Evolutionary conservation across 2,888 invertebrate genomes (phyloP).

Genomic region (Punctoribates punctum): DNA sequence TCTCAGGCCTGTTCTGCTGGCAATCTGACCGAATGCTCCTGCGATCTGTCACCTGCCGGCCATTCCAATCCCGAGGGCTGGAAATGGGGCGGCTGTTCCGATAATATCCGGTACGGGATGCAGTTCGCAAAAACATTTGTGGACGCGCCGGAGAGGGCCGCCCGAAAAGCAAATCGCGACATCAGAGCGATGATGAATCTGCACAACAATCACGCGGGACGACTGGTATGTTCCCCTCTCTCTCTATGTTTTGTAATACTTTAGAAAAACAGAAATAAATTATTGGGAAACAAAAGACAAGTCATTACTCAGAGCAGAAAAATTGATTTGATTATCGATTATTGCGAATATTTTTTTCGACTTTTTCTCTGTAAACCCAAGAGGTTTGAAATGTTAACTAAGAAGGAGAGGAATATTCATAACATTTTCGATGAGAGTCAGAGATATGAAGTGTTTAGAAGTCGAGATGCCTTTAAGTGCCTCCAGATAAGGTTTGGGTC

Average conservation of each 20-base stretch:
- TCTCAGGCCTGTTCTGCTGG: constrained; percentile 60
- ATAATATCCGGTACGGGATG: constrained; percentile 60
- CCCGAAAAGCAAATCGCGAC: constrained; percentile 52
- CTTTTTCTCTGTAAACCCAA: no score
- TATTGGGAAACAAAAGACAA: no score
- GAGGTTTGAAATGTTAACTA: no score
- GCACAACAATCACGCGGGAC: constrained; percentile 61
- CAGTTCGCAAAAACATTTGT: constrained; percentile 60
- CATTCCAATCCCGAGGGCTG: constrained; percentile 57
- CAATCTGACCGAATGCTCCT: constrained; percentile 61
- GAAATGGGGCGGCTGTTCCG: constrained; percentile 62
- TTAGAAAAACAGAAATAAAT: no score
- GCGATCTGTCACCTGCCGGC: constrained; percentile 57
- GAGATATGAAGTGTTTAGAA: constrained; percentile 31
- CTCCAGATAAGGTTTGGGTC: constrained; percentile 9
- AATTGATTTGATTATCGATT: no score
- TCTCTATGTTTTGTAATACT: no score
- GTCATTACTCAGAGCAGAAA: no score
- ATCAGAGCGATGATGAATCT: constrained; percentile 59
- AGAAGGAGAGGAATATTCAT: neutral
- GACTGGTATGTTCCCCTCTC: no score
- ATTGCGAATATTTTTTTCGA: no score
- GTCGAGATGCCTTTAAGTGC: neutral
- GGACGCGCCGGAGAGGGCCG: constrained; percentile 58
- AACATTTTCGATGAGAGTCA: constrained; percentile 2